Evolutionary conservation across 2,113 vertebrate species (phyloP).

Genomic region (Varanus salvator): DNA sequence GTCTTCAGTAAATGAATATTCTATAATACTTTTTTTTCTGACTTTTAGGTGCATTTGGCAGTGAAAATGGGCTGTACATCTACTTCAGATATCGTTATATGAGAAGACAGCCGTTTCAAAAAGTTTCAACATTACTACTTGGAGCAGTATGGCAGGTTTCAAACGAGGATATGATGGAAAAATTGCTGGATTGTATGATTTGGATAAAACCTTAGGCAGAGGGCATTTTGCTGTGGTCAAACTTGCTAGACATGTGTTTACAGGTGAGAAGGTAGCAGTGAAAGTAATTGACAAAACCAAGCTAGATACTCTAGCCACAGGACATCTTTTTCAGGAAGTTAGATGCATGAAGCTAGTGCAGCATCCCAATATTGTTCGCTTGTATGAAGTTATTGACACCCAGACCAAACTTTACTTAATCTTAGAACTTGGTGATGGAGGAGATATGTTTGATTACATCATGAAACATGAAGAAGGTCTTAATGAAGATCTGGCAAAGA

Average conservation of each 20-base stretch:
- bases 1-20: neutral
- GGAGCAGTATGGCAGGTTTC: slow-evolving; percentile 93
- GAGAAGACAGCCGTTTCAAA: slow-evolving; percentile 73
- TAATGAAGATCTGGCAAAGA: slow-evolving; percentile 95
- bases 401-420: slow-evolving; percentile 99
- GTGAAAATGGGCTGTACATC: slow-evolving; percentile 81
- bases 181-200: slow-evolving; percentile 96
- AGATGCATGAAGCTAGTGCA: slow-evolving; percentile 99
- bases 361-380: slow-evolving; percentile 96
- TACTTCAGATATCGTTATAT: slow-evolving; percentile 77
- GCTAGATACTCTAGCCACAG: slow-evolving; percentile 92
- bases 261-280: slow-evolving; percentile 97
- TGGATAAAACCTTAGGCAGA: slow-evolving; percentile 97
- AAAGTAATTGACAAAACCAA: slow-evolving; percentile 99
- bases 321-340: slow-evolving; percentile 97
- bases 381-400: slow-evolving; percentile 98
- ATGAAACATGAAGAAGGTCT: slow-evolving; percentile 99
- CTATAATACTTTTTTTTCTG: slow-evolving; percentile 57
- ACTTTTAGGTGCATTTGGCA: slow-evolving; percentile 75
- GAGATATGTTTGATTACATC: slow-evolving; percentile 99
- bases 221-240: slow-evolving; percentile 98
- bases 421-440: slow-evolving; percentile 94
- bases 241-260: slow-evolving; percentile 96
- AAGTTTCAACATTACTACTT: slow-evolving; percentile 55
- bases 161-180: slow-evolving; percentile 97